Evolutionary conservation across 2,113 vertebrate genomes (phyloP), one percentile per base, ranked within the genome.

Genomic region (Cinclus mexicanus): DNA sequence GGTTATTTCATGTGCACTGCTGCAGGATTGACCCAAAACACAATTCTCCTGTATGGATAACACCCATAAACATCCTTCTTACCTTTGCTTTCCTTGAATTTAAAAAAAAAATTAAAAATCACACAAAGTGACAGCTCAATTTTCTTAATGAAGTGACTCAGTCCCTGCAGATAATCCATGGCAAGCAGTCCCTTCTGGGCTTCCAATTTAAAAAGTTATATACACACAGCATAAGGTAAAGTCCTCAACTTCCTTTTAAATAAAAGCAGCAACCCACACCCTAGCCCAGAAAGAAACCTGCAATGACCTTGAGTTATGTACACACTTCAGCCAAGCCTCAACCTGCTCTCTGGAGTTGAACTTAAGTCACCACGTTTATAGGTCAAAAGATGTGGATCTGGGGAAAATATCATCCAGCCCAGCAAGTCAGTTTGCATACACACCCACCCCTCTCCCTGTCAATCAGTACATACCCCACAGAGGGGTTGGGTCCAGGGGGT

Each of bases 401-500:
- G 53, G 42, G 50, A 61, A 67, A 90, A 84, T 1, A 52, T 2
- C 7, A 56, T 0, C 29, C 67, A 80, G 39, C 11, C 26, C 77
- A 56, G 70, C 16, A 76, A 60, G 24, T 35, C 76, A 72, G 46
- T 50, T 60, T 39, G 21, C 69, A 39, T n/a, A 75, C 15, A 11
- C 20, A n/a, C 7, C 7, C 16, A 14, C 16, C 4, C 26, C 23
- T 68, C 12, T 90, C 22, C 55, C 63, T 77, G n/a, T 31, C 55
- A 72, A 55, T 31, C 71, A 78, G 46, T 4, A 35, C 55, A 56
- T 12, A 83, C 3, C 41, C 10, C 25, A 65, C n/a, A 25, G 35
- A 60, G 9, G 15, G 13, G 14, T 6, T 0, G 0, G 65, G 13
- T 42, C 12, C 70, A 59, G 23, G 4, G 2, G 3, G 1, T 17